A percentile compares a stretch with the other conserved stretches of the same genome.
Conservation (phyloP, 2,113 vertebrate species). For the Psilopogon haemacephalus region DNA sequence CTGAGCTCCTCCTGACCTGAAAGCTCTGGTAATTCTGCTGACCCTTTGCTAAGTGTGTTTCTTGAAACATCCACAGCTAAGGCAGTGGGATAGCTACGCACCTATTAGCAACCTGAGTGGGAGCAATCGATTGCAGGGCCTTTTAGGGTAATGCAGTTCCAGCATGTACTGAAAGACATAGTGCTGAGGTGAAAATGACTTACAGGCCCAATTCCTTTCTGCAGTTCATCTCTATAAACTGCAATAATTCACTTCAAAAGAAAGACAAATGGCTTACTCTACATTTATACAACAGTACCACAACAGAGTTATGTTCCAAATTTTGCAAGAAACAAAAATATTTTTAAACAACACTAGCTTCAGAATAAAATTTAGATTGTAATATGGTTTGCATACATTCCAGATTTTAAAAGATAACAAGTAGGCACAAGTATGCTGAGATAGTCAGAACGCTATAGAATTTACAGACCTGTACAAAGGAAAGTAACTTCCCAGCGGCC, state of each 20-base stretch:
- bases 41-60: background rate
- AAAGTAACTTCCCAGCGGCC: background rate
- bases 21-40: background rate
- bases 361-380: background rate
- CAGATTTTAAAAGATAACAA: background rate
- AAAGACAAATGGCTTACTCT: background rate
- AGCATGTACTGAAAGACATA: background rate
- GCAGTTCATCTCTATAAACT: slow-evolving; percentile 11
- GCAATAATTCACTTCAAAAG: background rate
- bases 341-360: background rate
- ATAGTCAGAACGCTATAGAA: background rate
- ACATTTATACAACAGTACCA: background rate
- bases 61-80: background rate
- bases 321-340: background rate
- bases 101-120: background rate
- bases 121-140: background rate
- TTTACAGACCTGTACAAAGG: slow-evolving; percentile 41
- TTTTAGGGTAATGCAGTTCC: slow-evolving; percentile 34
- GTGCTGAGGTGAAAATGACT: slow-evolving; percentile 4
- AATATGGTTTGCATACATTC: background rate
- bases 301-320: background rate
- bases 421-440: background rate
- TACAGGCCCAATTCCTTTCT: slow-evolving; percentile 10
- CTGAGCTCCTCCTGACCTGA: background rate
- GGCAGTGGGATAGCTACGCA: background rate